Base-by-base conservation (phyloP, 2,113 vertebrate genomes). In the Meriones unguiculatus region DNA sequence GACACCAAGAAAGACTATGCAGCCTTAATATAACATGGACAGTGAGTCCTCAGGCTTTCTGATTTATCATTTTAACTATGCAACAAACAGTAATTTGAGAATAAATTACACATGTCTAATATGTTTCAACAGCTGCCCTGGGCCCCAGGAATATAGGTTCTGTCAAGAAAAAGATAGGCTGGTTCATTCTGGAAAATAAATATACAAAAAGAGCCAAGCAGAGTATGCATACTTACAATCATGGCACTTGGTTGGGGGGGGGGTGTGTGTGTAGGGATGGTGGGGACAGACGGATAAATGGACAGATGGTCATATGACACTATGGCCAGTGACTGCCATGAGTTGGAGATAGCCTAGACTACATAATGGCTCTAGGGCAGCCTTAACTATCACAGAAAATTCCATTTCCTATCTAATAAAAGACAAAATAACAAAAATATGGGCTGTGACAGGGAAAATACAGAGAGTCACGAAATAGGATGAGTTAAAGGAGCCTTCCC, bases 61-160 rank as follows among this genome's bases (percentile, higher is more conserved):
- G 69, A 87, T 77, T 50, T 20, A 73, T 67, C 75, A 81, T 92
- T 88, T 90, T 76, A 95, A 95, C 14, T n/a, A 64, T 38, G 87
- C 70, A 88, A 78, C 75, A 88, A 96, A 72, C 59, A 91, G 67
- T 91, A 69, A 57, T 88, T 93, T 65, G 64, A 94, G 46, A 95
- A 93, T 86, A 91, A 91, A 87, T 90, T 85, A 92, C 73, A 91
- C 92, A 72, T 35, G 59, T 87, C 78, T 93, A 81, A 22, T 32
- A 28, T 28, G 28, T 80, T 77, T 85, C 67, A 81, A 86, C 32
- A 89, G 18, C 17, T 94, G 38, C 88, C 38, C 46, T 25, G 91
- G 35, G 38, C 69, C 69, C 18, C 90, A 77, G 18, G 25, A 65
- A 86, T 52, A 24, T 0, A 86, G 62, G 22, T 15, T 81, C 14